Evolutionary conservation across 2,113 vertebrate species (phyloP).

Genomic region (Salvelinus sp.): DNA sequence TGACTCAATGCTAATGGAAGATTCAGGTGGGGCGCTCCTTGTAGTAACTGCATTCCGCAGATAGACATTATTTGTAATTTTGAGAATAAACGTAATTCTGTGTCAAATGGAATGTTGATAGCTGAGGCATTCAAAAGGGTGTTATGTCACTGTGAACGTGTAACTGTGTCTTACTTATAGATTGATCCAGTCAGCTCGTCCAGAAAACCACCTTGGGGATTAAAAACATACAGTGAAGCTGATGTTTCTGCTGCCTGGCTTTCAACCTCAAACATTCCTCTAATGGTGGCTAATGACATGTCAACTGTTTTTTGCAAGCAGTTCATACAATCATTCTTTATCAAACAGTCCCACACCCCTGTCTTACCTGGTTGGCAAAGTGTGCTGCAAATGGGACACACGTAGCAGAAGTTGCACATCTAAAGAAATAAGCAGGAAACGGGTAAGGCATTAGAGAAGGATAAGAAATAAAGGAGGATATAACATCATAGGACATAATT

Average conservation of each 20-base stretch:
- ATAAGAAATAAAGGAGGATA: too few species aligned
- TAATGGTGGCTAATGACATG: background rate
- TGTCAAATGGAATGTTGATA: too few species aligned
- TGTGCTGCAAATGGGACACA: conserved; percentile 84
- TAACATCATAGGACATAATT: too few species aligned
- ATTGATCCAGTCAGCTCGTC: conserved; percentile 80
- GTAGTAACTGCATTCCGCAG: too few species aligned
- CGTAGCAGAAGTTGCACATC: conserved; percentile 84
- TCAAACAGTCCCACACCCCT: background rate
- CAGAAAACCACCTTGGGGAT: conserved; percentile 75
- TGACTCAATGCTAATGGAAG: too few species aligned
- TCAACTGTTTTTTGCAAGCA: background rate
- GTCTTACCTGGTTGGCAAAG: conserved; percentile 84
- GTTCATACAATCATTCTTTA: background rate
- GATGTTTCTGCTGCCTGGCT: background rate
- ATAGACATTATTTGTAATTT: background rate
- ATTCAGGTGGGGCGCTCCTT: too few species aligned
- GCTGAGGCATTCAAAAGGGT: too few species aligned
- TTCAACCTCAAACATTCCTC: background rate
- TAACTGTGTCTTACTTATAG: conserved; percentile 73
- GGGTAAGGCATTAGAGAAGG: background rate
- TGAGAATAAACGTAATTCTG: background rate
- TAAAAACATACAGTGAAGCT: background rate
- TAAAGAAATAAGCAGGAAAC: conserved; percentile 42
- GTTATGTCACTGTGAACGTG: too few species aligned